These are phyloP conservation scores for Akabosia matsudoensis DNA, from an alignment of 1,140 invertebrate genomes.

Conservation along the genomic window DNA sequence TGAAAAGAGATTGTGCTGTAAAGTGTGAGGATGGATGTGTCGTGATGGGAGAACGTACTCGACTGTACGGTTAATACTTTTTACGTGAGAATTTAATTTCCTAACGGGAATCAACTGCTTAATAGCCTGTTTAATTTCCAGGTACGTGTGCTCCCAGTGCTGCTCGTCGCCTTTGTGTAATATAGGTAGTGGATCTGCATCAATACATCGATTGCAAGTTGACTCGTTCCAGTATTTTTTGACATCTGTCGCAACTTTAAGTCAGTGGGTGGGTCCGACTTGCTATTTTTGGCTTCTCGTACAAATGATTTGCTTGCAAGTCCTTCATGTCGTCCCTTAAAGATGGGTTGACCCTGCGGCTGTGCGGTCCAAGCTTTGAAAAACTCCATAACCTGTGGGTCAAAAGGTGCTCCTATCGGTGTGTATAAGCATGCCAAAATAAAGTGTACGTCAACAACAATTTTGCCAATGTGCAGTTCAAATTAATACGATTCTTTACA, in stretches of 20 bases:
- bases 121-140: constrained; percentile 26
- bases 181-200: constrained; percentile 31
- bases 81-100: not conserved
- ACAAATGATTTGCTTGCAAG: not conserved
- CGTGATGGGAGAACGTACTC: constrained; percentile 74
- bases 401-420: too few species aligned
- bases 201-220: not conserved
- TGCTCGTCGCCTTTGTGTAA: constrained; percentile 31
- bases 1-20: constrained; percentile 74
- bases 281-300: not conserved
- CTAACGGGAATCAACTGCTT: too few species aligned
- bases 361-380: too few species aligned
- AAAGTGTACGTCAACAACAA: too few species aligned
- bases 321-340: too few species aligned
- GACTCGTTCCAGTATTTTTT: constrained; percentile 12
- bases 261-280: not conserved
- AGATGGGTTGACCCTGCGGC: too few species aligned
- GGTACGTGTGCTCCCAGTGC: constrained; percentile 39
- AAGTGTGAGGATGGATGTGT: constrained; percentile 81
- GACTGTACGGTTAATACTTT: constrained; percentile 68
- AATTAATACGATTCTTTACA: too few species aligned
- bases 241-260: not conserved
- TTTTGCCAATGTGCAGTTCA: too few species aligned
- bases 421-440: too few species aligned
- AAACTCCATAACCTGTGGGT: too few species aligned